Evolutionary conservation across 2,797 vertebrate species (phyloP).

Genomic region (Falco columbarius): DNA sequence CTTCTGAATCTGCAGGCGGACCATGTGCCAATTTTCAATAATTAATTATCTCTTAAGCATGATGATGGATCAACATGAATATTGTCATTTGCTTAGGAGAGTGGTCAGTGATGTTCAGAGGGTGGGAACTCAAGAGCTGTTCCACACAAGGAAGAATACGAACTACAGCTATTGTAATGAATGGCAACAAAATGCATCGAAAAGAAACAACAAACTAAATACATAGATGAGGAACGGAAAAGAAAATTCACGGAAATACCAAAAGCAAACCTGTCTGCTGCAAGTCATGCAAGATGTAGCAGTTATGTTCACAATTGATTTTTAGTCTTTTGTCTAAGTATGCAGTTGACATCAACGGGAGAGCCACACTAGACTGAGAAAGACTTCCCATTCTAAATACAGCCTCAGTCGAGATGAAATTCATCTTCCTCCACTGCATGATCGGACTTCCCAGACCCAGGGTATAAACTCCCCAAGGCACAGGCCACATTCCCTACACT

Average conservation of each 20-base stretch:
- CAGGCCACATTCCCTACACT: accelerated
- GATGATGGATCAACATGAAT: neutral
- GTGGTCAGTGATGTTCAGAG: neutral
- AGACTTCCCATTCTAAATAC: neutral
- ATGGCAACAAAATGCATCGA: neutral
- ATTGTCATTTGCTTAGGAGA: neutral
- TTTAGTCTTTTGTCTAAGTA: neutral
- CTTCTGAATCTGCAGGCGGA: neutral
- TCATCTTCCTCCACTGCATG: neutral
- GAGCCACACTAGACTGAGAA: neutral
- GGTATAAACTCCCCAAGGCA: neutral
- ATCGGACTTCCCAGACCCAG: neutral
- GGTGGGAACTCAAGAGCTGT: neutral
- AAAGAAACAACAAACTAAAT: neutral
- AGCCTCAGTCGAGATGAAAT: neutral
- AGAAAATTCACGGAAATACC: neutral
- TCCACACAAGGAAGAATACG: neutral
- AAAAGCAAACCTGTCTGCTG: neutral
- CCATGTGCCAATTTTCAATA: neutral
- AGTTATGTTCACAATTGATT: neutral
- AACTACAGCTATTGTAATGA: neutral
- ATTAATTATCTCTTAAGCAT: neutral
- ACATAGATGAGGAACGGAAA: neutral
- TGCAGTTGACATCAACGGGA: neutral
- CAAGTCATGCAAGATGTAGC: neutral